phyloP scores from a whole-genome alignment of 2,797 vertebrate genomes.

The Artibeus jamaicensis region DNA sequence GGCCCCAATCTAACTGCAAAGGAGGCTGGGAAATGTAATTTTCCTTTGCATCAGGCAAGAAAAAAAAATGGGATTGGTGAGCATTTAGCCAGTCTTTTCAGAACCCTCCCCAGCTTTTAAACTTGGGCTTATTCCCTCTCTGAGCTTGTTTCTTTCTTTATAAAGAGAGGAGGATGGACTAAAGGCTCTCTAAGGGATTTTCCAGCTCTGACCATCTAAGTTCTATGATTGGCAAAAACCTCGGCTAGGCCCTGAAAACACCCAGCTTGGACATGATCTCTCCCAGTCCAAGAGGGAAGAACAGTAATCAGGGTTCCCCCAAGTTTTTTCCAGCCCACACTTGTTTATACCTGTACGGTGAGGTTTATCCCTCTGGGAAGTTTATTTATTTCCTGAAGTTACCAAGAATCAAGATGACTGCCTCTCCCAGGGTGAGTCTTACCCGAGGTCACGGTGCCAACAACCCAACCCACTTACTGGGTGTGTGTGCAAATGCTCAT shows the following conservation, averaged over 20 bases:
- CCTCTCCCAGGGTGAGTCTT: background rate
- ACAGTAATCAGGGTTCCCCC: background rate
- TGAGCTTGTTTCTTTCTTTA: conserved; percentile 44
- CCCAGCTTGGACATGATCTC: background rate
- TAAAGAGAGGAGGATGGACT: conserved; percentile 9
- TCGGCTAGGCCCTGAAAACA: conserved; percentile 9
- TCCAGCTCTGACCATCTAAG: conserved; percentile 46
- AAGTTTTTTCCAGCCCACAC: background rate
- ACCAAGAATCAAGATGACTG: background rate
- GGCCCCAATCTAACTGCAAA: background rate
- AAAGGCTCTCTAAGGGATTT: conserved; percentile 51
- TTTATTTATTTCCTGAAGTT: background rate
- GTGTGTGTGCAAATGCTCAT: background rate
- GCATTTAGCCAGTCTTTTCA: background rate
- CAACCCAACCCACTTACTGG: background rate
- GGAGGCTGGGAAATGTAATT: background rate
- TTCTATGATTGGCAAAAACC: conserved; percentile 46
- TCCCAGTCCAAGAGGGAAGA: background rate
- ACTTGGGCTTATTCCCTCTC: background rate
- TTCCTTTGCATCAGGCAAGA: background rate
- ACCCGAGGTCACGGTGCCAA: background rate
- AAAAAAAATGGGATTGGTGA: conserved; percentile 9
- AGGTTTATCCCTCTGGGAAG: background rate
- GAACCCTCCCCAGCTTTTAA: background rate
- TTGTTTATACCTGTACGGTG: background rate